Conservation (phyloP, 92 coral and sea anemone genomes). For the Siderastrea radians region DNA sequence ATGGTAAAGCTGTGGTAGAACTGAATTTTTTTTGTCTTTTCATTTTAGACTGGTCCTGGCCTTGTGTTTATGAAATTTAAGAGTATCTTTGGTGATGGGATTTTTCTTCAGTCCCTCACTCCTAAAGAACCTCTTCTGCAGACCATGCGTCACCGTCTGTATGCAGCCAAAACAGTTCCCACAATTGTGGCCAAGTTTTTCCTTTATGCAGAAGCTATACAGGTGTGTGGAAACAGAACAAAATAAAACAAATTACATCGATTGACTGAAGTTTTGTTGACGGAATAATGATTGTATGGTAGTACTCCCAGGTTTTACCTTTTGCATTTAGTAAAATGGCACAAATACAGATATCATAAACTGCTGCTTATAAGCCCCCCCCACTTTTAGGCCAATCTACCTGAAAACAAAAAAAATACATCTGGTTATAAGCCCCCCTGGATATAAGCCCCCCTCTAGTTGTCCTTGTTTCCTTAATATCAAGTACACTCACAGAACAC, state of each 20-base stretch:
- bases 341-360: too few species aligned
- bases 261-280: too few species aligned
- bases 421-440: too few species aligned
- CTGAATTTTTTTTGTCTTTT: background rate
- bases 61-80: conserved; percentile 87
- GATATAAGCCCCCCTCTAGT: too few species aligned
- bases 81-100: conserved; percentile 69
- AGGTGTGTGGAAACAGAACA: conserved; percentile 60
- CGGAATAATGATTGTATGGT: too few species aligned
- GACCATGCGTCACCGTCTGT: conserved; percentile 77
- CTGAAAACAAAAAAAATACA: too few species aligned
- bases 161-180: conserved; percentile 65
- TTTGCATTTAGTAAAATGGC: too few species aligned
- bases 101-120: conserved; percentile 74
- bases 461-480: too few species aligned
- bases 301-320: too few species aligned
- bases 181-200: conserved; percentile 71
- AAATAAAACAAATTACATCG: background rate
- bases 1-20: background rate
- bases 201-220: conserved; percentile 79
- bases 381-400: too few species aligned
- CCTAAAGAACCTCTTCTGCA: conserved; percentile 95
- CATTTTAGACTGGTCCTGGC: conserved; percentile 91
- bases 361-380: too few species aligned
- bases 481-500: too few species aligned